A percentile compares a stretch with the other conserved stretches of the same genome.
phyloP scores from a whole-genome alignment of 1,140 invertebrate species.

The Archegozetes longisetosus region DNA sequence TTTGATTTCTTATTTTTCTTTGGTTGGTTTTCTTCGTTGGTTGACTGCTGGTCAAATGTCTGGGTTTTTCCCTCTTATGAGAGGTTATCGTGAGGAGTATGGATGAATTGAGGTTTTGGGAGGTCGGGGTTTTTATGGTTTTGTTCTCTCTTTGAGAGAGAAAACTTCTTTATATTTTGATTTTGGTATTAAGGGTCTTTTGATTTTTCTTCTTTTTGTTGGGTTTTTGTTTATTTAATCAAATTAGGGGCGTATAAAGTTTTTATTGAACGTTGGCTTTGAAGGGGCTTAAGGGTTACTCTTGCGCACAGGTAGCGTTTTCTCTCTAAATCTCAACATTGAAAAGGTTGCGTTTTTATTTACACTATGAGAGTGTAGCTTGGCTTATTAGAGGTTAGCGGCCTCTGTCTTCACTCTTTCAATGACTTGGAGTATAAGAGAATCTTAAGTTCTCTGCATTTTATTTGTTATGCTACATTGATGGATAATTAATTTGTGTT shows the following conservation, averaged over 20 bases:
- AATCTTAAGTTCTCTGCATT: too few species aligned
- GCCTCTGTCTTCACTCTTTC: too few species aligned
- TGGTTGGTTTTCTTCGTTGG: not conserved
- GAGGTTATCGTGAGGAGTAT: not conserved
- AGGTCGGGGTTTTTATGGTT: not conserved
- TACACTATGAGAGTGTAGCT: too few species aligned
- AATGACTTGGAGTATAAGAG: too few species aligned
- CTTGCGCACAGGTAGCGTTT: too few species aligned
- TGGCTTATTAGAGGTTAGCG: too few species aligned
- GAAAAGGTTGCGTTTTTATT: too few species aligned
- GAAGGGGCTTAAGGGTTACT: not conserved
- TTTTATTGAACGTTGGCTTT: not conserved
- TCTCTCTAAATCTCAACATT: too few species aligned
- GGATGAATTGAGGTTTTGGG: not conserved
- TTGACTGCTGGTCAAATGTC: not conserved
- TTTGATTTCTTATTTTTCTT: conserved; percentile 11
- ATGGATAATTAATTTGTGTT: too few species aligned
- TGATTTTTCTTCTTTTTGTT: not conserved
- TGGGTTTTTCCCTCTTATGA: not conserved
- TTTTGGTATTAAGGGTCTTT: not conserved
- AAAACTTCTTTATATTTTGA: not conserved
- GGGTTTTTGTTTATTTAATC: not conserved
- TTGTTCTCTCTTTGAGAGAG: not conserved
- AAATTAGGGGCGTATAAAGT: too few species aligned
- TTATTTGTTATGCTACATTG: too few species aligned